These are phyloP conservation scores for Drosophila tristis DNA, from an alignment of 1,140 invertebrate genomes.

Conservation along the genomic window DNA sequence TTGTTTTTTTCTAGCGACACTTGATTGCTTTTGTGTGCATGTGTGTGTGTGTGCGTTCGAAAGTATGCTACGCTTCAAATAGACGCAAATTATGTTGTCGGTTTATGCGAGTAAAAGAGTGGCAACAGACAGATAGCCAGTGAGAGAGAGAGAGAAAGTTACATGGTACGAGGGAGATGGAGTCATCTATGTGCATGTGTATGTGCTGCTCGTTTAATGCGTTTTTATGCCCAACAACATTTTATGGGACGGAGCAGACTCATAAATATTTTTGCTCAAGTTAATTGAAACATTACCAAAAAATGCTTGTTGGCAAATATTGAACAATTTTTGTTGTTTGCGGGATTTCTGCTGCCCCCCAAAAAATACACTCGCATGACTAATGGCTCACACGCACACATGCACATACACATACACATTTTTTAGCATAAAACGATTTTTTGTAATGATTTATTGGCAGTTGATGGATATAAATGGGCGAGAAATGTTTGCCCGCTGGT, in stretches of 20 bases:
- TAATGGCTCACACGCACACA: background rate
- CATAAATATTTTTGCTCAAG: slow-evolving; percentile 81
- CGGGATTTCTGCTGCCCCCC: slow-evolving; percentile 5
- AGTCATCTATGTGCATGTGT: background rate
- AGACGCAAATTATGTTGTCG: slow-evolving; percentile 75
- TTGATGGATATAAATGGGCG: slow-evolving; percentile 54
- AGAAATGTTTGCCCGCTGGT: slow-evolving; percentile 40
- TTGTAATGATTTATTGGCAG: slow-evolving; percentile 85
- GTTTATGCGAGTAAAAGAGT: slow-evolving; percentile 21
- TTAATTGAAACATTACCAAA: slow-evolving; percentile 82
- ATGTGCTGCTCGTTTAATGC: slow-evolving; percentile 34
- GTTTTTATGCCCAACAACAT: slow-evolving; percentile 70
- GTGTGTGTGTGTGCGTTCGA: slow-evolving; percentile 35
- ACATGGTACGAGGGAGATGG: slow-evolving; percentile 4
- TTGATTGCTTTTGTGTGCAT: slow-evolving; percentile 65
- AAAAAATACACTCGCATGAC: background rate
- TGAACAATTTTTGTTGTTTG: slow-evolving; percentile 56
- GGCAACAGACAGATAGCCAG: slow-evolving; percentile 3
- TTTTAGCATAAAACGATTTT: slow-evolving; percentile 53
- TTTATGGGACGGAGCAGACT: slow-evolving; percentile 47
- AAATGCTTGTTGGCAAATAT: slow-evolving; percentile 76
- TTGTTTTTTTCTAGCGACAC: slow-evolving; percentile 71
- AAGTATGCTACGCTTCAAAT: slow-evolving; percentile 71
- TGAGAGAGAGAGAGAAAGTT: background rate
- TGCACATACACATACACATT: slow-evolving; percentile 22